phyloP scores from a whole-genome alignment of 1,140 invertebrate genomes.

The Dendrolimus punctatus region DNA sequence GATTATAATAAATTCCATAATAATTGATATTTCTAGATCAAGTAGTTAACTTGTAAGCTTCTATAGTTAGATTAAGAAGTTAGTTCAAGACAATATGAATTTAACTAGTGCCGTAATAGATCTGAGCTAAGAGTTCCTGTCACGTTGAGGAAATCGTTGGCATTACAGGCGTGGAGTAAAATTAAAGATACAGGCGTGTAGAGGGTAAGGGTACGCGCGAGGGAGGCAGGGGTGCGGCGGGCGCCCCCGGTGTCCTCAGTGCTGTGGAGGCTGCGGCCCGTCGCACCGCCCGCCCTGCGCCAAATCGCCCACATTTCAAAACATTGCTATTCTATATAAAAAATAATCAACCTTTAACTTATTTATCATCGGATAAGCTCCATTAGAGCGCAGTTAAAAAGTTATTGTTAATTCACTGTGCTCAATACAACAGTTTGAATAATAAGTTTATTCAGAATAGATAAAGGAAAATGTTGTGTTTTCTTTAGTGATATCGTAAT shows the following conservation, averaged over 20 bases:
- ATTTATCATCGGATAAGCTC: neutral
- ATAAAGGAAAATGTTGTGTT: too few relatives aligned
- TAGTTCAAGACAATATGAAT: too few relatives aligned
- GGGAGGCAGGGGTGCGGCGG: conserved; percentile 22
- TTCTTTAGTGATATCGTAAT: conserved; percentile 10
- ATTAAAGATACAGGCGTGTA: conserved; percentile 49
- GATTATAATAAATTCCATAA: too few relatives aligned
- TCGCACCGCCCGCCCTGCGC: conserved; percentile 38
- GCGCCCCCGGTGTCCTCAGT: conserved; percentile 41
- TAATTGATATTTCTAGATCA: too few relatives aligned
- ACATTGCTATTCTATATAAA: conserved; percentile 16
- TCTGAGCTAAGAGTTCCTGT: conserved; percentile 11
- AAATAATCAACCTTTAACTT: conserved; percentile 12
- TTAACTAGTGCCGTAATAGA: neutral
- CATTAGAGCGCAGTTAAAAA: too few relatives aligned
- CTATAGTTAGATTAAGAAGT: too few relatives aligned
- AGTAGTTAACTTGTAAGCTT: too few relatives aligned
- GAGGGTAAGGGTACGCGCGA: conserved; percentile 24
- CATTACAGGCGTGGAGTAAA: conserved; percentile 46
- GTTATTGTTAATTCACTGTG: too few relatives aligned
- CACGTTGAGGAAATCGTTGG: conserved; percentile 31
- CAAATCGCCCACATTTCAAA: conserved; percentile 25
- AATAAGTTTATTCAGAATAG: too few relatives aligned
- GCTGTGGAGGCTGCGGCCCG: conserved; percentile 57
- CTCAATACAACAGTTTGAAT: too few relatives aligned